These are phyloP conservation scores for Drosophila virilis DNA, from an alignment of 1,140 invertebrate species.

Conservation along the genomic window DNA sequence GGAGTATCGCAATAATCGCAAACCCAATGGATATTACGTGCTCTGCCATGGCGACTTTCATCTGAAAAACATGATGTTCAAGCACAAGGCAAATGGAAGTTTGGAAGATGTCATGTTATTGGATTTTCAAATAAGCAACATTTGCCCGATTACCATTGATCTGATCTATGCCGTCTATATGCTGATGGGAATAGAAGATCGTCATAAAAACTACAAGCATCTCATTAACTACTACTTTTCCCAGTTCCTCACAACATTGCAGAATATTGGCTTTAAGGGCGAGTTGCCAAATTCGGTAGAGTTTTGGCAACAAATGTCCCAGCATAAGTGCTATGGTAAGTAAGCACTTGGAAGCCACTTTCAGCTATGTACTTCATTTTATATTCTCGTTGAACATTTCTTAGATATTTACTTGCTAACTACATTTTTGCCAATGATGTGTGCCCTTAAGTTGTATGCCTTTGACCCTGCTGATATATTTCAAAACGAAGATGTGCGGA, in stretches of 20 bases:
- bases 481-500: conserved; percentile 10
- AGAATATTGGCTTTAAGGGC: conserved; percentile 55
- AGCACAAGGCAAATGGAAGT: conserved; percentile 24
- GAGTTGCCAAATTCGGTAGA: conserved; percentile 42
- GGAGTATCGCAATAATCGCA: conserved; percentile 48
- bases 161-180: conserved; percentile 63
- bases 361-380: not conserved
- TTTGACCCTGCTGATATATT: conserved; percentile 9
- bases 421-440: conserved; percentile 51
- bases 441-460: conserved; percentile 28
- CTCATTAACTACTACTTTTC: conserved; percentile 51
- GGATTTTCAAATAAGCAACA: conserved; percentile 63
- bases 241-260: conserved; percentile 41
- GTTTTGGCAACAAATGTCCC: conserved; percentile 50
- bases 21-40: conserved; percentile 40
- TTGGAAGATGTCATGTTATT: conserved; percentile 60
- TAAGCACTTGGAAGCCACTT: not conserved
- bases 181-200: conserved; percentile 56
- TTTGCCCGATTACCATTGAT: conserved; percentile 51
- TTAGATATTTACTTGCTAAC: conserved; percentile 52
- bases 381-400: conserved; percentile 4
- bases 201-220: conserved; percentile 33
- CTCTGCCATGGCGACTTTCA: conserved; percentile 69
- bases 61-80: conserved; percentile 67
- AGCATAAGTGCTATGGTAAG: conserved; percentile 52